A percentile compares a stretch with the other conserved stretches of the same genome.
Conservation (phyloP, 1,140 invertebrate genomes). For the Metopolophium dirhodum region DNA sequence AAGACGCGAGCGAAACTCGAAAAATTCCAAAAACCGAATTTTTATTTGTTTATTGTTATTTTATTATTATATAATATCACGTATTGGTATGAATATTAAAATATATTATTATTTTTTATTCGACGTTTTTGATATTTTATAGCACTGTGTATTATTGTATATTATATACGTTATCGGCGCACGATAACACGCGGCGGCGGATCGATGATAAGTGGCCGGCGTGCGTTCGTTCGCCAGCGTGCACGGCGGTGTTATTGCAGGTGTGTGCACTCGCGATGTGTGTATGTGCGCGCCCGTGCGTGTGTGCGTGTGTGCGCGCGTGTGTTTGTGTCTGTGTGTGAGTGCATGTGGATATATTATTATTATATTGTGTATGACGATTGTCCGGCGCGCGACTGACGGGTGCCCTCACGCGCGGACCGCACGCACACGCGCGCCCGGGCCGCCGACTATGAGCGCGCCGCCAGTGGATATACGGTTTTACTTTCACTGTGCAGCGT, state of each 20-base stretch:
- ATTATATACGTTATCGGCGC: conserved; percentile 5
- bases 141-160: neutral
- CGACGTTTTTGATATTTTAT: neutral
- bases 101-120: neutral
- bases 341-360: conserved; percentile 15
- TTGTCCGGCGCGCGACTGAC: conserved; percentile 50
- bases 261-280: neutral
- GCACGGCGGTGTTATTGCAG: neutral
- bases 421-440: conserved; percentile 9
- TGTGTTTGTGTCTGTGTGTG: neutral
- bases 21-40: neutral
- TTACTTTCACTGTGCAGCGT: conserved; percentile 47
- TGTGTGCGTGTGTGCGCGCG: too few relatives aligned
- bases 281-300: neutral
- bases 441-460: neutral
- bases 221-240: neutral
- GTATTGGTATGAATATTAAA: neutral
- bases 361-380: conserved; percentile 44
- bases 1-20: neutral
- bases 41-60: neutral
- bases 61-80: neutral
- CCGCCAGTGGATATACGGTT: conserved; percentile 39
- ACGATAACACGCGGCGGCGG: conserved; percentile 44
- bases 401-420: conserved; percentile 37
- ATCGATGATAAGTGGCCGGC: conserved; percentile 35